Base-by-base conservation (phyloP, 2,888 invertebrate genomes). In the Bruchidius siliquastri region DNA sequence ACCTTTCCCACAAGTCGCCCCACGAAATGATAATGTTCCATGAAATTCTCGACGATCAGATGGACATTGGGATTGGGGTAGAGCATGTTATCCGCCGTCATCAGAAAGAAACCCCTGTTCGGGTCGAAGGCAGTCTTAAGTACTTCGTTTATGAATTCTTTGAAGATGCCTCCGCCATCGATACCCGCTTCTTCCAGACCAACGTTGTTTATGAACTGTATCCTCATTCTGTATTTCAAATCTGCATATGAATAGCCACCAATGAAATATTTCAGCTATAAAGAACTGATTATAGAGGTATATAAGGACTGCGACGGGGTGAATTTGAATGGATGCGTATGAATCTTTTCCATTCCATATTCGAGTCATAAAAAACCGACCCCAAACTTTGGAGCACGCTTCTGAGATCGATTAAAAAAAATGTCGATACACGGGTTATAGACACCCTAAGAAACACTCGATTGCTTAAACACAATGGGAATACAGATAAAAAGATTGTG, bases 81-180 rank as follows among this genome's bases (percentile, higher is more conserved):
- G 67, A 99, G 87, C 87, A 96, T 92, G 84, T 97, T 95, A 86
- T 98, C 97, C 76, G 93, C 93, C 3, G 98, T 98, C 49, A 96
- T 86, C 74, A 90, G 88, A 85, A 98, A 98, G 84, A 99, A 93
- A 0, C 99, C 99, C 73, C 98, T 89, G 85, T 98, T 98, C 0
- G 99, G 98, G 88, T 99, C 98, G 84, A 98, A 98, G 0, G 96
- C 95, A 0, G 97, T 96, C 89, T 96, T 97, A 30, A 99, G 89
- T 13, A 99, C 80, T 86, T 98, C 98, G 0, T 95, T 94, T 2
- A 99, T 88, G 85, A 99, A 99, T 86, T 99, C 99, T 70, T 98
- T 90, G 84, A 98, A 97, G 20, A 99, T 91, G 0, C 99, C 99
- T 0, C 99, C 99, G 0, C 99, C 99, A 85, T 99, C 99, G 0